A percentile compares a stretch with the other conserved stretches of the same genome.
These are phyloP conservation scores for Brachionichthys hirsutus DNA, from an alignment of 2,113 vertebrate genomes.

Conservation along the genomic window DNA sequence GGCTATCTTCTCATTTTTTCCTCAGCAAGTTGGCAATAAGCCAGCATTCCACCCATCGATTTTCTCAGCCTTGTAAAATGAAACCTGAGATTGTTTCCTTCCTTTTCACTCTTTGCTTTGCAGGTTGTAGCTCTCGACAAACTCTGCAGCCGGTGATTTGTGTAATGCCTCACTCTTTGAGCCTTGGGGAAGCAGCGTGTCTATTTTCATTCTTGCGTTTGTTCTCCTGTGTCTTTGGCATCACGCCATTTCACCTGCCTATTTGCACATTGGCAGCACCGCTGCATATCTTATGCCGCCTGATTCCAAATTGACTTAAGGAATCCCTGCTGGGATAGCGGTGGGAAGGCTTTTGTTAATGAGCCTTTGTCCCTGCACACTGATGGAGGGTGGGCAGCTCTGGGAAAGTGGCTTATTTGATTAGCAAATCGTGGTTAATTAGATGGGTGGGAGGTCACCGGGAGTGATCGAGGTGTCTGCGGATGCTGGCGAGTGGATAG, in stretches of 20 bases:
- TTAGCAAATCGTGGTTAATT: constrained; percentile 84
- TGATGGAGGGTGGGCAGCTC: constrained; percentile 67
- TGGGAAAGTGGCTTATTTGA: constrained; percentile 72
- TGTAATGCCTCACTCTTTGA: constrained; percentile 35
- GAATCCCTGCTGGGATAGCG: constrained; percentile 49
- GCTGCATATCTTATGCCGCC: constrained; percentile 47
- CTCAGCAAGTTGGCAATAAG: constrained; percentile 61
- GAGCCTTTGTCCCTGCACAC: constrained; percentile 67
- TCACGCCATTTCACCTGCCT: constrained; percentile 24
- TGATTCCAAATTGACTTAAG: constrained; percentile 57
- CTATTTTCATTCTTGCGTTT: constrained; percentile 29
- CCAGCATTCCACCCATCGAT: constrained; percentile 65
- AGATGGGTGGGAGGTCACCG: constrained; percentile 82
- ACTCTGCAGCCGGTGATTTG: constrained; percentile 61
- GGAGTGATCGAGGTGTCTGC: constrained; percentile 72
- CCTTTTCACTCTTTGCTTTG: constrained; percentile 46
- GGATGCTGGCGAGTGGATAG: constrained; percentile 49
- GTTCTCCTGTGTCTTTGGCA: constrained; percentile 25
- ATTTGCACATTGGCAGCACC: constrained; percentile 24
- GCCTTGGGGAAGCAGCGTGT: constrained; percentile 16
- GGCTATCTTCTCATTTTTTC: constrained; percentile 61
- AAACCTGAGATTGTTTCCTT: constrained; percentile 62
- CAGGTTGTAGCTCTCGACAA: constrained; percentile 52
- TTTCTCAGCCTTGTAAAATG: constrained; percentile 67
- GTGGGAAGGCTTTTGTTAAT: constrained; percentile 47